Evolutionary conservation across 2,888 invertebrate genomes (phyloP).

Genomic region (Hartigia nigra): DNA sequence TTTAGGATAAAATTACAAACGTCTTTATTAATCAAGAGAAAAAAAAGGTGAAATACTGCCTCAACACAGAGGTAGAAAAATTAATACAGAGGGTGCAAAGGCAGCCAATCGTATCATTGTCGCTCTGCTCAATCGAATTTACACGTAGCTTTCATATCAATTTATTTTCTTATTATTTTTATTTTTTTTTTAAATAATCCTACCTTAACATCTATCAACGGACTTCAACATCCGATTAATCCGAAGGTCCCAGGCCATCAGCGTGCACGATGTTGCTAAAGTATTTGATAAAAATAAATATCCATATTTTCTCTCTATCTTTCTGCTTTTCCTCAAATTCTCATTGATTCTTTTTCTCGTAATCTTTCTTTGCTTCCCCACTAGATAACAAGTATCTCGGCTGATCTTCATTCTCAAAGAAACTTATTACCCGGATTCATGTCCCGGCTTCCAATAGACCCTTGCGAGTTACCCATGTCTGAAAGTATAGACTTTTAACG

Average conservation of each 20-base stretch:
- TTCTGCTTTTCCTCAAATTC: neutral
- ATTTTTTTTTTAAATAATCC: neutral
- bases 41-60: slow-evolving; percentile 6
- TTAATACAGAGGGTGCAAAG: neutral
- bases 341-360: neutral
- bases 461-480: neutral
- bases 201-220: neutral
- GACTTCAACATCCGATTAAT: neutral
- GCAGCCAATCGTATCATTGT: neutral
- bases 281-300: neutral
- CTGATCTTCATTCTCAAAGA: neutral
- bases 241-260: neutral
- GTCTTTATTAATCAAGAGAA: neutral
- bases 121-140: neutral
- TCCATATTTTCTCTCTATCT: neutral
- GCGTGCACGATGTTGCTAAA: neutral
- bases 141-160: neutral
- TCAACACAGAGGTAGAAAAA: slow-evolving; percentile 3
- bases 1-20: slow-evolving; percentile 19
- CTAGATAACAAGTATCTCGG: neutral
- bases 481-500: neutral
- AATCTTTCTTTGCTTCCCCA: neutral
- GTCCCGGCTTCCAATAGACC: neutral
- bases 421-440: neutral
- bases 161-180: neutral